Percentiles rank a stretch among this genome's conserved stretches.
Conservation (phyloP, 2,797 vertebrate species). For the Thunnus albacares region DNA sequence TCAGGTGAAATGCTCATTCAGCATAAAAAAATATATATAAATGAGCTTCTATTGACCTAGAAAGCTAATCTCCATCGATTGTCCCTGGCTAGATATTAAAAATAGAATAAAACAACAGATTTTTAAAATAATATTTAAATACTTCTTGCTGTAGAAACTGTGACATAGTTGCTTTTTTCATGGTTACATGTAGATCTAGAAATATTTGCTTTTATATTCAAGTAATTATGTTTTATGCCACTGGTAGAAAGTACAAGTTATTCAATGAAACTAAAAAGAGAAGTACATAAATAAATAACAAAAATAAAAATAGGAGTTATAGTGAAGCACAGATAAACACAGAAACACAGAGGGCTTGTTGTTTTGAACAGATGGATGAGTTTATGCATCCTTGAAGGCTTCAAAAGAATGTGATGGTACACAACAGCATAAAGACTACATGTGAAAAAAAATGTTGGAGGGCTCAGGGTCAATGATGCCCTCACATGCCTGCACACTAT, state of each 20-base stretch:
- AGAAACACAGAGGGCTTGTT: conserved; percentile 36
- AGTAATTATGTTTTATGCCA: neutral
- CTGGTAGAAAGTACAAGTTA: neutral
- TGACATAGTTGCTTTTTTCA: no score
- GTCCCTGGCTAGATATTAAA: neutral
- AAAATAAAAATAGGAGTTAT: neutral
- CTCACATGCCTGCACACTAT: conserved; percentile 57
- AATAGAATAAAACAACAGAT: no score
- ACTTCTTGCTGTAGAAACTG: neutral
- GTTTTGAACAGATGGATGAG: conserved; percentile 39
- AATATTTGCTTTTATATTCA: neutral
- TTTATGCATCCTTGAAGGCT: conserved; percentile 1
- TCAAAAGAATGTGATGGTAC: conserved; percentile 7
- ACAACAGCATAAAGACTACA: conserved; percentile 25
- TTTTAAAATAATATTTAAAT: neutral
- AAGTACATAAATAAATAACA: neutral
- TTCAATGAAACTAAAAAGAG: neutral
- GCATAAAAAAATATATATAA: neutral
- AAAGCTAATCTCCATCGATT: neutral
- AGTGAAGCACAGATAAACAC: conserved; percentile 20
- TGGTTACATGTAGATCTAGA: neutral
- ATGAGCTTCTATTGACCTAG: neutral
- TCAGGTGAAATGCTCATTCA: neutral
- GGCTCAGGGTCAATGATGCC: conserved; percentile 46
- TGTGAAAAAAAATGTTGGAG: conserved; percentile 26